phyloP scores from a whole-genome alignment of 2,888 invertebrate genomes.

The Drosophila eohydei region DNA sequence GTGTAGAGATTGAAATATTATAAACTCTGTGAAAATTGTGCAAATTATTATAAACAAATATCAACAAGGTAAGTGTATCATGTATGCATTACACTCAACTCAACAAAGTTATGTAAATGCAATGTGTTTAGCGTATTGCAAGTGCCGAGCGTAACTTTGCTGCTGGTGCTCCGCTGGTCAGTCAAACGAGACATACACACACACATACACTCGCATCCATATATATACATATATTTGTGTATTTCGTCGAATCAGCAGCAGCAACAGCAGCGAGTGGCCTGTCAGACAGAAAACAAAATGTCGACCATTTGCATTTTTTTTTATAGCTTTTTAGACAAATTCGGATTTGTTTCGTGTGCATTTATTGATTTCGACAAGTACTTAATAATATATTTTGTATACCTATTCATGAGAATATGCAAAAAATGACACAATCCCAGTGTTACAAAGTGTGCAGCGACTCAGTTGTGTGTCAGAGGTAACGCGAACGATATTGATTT shows the following conservation, averaged over 20 bases:
- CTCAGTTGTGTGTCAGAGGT: conserved; percentile 35
- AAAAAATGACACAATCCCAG: conserved; percentile 1
- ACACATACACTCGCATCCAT: conserved; percentile 23
- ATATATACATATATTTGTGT: conserved; percentile 44
- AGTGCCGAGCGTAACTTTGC: conserved; percentile 22
- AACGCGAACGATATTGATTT: conserved; percentile 66
- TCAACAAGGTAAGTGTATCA: conserved; percentile 59
- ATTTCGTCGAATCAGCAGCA: conserved; percentile 67
- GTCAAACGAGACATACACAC: conserved; percentile 48
- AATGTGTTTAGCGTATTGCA: conserved; percentile 3
- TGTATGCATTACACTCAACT: conserved; percentile 7
- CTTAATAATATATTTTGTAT: conserved; percentile 6
- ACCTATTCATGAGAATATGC: conserved; percentile 4
- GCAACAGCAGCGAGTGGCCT: conserved; percentile 50
- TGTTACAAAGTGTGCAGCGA: conserved; percentile 25
- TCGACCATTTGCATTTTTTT: conserved; percentile 75
- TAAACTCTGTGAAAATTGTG: conserved; percentile 61
- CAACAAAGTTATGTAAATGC: conserved; percentile 23
- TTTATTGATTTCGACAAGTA: conserved; percentile 20
- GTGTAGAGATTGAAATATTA: conserved; percentile 54
- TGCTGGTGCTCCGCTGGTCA: conserved; percentile 64
- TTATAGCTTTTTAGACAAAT: conserved; percentile 46
- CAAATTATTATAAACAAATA: conserved; percentile 47
- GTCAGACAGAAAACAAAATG: conserved; percentile 78
- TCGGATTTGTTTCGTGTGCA: conserved; percentile 26